phyloP scores from a whole-genome alignment of 2,113 vertebrate species.

The Calypte anna region DNA sequence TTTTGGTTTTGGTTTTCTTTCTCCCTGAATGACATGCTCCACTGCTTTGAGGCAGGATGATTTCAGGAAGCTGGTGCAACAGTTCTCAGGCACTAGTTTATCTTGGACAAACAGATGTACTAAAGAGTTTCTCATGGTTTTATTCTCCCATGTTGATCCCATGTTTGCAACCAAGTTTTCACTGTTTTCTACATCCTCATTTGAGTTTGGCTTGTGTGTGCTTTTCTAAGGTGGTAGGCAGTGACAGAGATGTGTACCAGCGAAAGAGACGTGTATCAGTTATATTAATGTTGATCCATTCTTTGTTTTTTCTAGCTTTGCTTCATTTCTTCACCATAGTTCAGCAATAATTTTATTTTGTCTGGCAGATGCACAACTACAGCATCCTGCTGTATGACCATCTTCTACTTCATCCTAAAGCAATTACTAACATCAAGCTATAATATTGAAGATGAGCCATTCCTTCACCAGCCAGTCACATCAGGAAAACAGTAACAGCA shows the following conservation, averaged over 20 bases:
- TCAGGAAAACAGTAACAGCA: background rate
- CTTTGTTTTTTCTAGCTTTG: background rate
- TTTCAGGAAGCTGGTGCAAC: conserved; percentile 1
- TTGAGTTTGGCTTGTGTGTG: accelerated
- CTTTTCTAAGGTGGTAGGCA: background rate
- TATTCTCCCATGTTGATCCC: background rate
- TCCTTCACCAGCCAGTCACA: background rate
- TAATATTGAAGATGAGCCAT: background rate
- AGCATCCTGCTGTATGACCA: background rate
- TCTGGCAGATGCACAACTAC: background rate
- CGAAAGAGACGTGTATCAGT: background rate
- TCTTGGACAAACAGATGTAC: background rate
- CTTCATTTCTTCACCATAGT: background rate
- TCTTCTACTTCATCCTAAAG: background rate
- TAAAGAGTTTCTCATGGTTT: background rate
- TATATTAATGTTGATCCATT: background rate
- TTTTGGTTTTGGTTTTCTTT: background rate
- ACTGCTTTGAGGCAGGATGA: background rate
- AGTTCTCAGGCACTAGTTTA: background rate
- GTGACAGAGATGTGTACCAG: background rate
- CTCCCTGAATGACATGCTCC: accelerated
- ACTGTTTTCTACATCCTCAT: background rate
- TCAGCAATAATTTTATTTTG: background rate
- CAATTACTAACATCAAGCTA: background rate
- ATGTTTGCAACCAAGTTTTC: background rate